A percentile compares a stretch with the other conserved stretches of the same genome.
These are phyloP conservation scores for Leptocoma aspasia DNA, from an alignment of 2,113 vertebrate genomes.

Conservation along the genomic window DNA sequence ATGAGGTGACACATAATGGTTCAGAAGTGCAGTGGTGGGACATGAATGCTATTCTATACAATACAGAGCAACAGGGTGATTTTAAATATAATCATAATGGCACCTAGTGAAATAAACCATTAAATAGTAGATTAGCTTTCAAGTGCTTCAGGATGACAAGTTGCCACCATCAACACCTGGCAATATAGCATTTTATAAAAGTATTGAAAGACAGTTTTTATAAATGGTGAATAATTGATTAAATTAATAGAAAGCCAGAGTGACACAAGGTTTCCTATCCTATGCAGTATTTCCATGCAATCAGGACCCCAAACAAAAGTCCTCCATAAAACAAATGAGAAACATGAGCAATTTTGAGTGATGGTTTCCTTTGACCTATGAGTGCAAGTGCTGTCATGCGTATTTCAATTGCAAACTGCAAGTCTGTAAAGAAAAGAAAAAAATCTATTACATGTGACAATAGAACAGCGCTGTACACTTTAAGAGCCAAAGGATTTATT, in stretches of 20 bases:
- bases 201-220: neutral
- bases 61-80: neutral
- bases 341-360: neutral
- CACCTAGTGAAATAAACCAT: neutral
- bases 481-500: neutral
- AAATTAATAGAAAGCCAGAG: neutral
- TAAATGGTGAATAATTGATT: neutral
- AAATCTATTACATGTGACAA: neutral
- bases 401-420: neutral
- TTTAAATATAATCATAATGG: neutral
- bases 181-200: neutral
- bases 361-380: neutral
- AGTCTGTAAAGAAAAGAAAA: neutral
- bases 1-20: neutral
- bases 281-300: neutral
- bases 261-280: neutral
- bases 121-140: neutral
- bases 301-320: neutral
- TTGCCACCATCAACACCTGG: neutral
- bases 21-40: neutral
- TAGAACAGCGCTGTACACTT: neutral
- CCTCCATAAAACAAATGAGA: neutral
- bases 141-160: neutral
- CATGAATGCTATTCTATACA: neutral
- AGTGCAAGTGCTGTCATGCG: neutral